Conservation (phyloP, 2,888 invertebrate species). For the Drosophila kuntzei region DNA sequence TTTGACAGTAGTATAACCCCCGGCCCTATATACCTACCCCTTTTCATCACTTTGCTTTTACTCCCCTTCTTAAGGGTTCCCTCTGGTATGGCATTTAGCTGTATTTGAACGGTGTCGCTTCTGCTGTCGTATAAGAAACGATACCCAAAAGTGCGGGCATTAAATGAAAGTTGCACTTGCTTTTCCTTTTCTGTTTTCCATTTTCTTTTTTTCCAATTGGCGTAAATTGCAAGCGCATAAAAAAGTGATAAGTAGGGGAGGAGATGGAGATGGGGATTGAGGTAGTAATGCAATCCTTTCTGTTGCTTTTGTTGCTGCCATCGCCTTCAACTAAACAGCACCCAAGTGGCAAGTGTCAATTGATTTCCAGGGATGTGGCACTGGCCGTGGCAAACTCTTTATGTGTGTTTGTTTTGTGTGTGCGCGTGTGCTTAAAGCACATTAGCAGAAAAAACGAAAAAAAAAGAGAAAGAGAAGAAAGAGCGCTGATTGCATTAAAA, state of each 20-base stretch:
- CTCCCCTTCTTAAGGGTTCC: constrained; percentile 24
- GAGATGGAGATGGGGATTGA: background rate
- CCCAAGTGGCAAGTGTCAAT: constrained; percentile 69
- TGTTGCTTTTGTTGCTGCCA: constrained; percentile 31
- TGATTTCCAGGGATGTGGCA: constrained; percentile 62
- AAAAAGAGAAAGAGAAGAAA: constrained; percentile 16
- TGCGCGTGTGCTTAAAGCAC: constrained; percentile 48
- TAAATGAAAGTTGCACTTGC: constrained; percentile 65
- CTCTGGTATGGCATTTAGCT: constrained; percentile 68
- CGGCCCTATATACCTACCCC: background rate
- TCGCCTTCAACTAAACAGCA: constrained; percentile 43
- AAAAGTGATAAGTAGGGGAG: constrained; percentile 53
- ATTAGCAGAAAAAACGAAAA: constrained; percentile 55
- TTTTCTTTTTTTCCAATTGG: constrained; percentile 55
- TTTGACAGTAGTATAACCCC: constrained; percentile 41
- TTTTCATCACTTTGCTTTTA: background rate
- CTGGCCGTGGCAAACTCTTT: constrained; percentile 33
- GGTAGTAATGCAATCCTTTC: constrained; percentile 28
- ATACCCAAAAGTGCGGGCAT: constrained; percentile 75
- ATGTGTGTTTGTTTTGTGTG: constrained; percentile 1
- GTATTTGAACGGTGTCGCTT: constrained; percentile 59
- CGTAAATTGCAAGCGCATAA: constrained; percentile 71
- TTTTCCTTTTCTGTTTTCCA: constrained; percentile 10
- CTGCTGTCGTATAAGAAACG: constrained; percentile 55
- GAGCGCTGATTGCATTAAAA: constrained; percentile 67